Evolutionary conservation across 2,113 vertebrate species (phyloP), one percentile per base, ranked within the genome.

Genomic region (Toxostoma redivivum): DNA sequence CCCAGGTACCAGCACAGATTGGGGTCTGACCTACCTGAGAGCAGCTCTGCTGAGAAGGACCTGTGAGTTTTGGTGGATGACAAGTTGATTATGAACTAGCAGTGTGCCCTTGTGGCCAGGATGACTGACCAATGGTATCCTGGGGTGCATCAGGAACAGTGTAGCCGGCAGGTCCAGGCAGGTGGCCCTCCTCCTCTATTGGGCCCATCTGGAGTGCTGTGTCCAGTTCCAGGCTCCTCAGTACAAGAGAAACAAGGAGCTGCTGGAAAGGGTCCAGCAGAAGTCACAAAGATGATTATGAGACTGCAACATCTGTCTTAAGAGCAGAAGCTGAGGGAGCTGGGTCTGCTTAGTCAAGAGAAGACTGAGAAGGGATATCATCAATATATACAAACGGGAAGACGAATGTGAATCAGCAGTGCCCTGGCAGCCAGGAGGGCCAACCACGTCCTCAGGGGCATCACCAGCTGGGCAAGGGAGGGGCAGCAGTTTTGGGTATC

Each of bases 371-470:
- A 50, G 24, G 7, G 38, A 47, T 47, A 30, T 67, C n/a, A n/a
- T n/a, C 13, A 67, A n/a, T 18, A 17, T 13, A 30, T 67, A 25
- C 12, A 53, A 74, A 30, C 25, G 28, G 9, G 12, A 33, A 37
- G 5, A 3, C 31, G 57, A 64, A 42, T 10, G 14, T 25, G 20
- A 67, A 19, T 21, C 30, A 60, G 69, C 60, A 66, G 13, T 53
- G 69, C 12, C 37, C 23, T n/a, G 77, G 28, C 38, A 67, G n/a
- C 24, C 53, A 60, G 28, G 5, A 89, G 23, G 28, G 9, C 12
- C 28, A 30, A 6, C 4, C 9, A 1, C 12, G 20, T 35, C 16
- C n/a, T 30, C 15, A 4, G 28, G 37, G 7, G 2, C n/a, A 66
- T 38, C 2, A 0, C 19, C 44, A 44, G 5, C 45, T 7, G 27